Conservation (phyloP, 1,140 invertebrate species). For the Bicyclus anynana region DNA sequence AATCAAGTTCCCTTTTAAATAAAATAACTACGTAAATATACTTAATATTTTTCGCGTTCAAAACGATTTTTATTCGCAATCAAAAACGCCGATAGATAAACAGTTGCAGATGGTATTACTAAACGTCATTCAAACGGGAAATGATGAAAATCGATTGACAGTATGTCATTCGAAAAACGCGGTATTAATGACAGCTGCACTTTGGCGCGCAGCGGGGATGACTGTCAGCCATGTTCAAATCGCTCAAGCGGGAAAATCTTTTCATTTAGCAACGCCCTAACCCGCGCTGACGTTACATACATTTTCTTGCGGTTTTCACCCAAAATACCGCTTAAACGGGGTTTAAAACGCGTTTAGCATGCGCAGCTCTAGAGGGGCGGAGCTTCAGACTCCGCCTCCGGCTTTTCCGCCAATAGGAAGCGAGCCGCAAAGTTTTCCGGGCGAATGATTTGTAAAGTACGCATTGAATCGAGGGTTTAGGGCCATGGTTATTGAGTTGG, state of each 20-base stretch:
- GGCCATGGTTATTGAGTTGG: conserved; percentile 70
- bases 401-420: conserved; percentile 39
- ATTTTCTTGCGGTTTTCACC: conserved; percentile 75
- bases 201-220: conserved; percentile 59
- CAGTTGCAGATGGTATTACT: neutral
- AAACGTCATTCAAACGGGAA: neutral
- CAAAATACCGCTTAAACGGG: conserved; percentile 76
- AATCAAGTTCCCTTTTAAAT: too few relatives aligned
- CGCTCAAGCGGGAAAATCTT: conserved; percentile 70
- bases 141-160: conserved; percentile 15
- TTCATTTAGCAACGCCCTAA: conserved; percentile 72
- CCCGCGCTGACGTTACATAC: conserved; percentile 68
- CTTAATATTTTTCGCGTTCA: too few relatives aligned
- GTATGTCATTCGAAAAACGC: conserved; percentile 26
- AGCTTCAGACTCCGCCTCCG: conserved; percentile 46
- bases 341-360: conserved; percentile 72
- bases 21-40: too few relatives aligned
- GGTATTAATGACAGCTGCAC: conserved; percentile 44
- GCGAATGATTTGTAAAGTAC: conserved; percentile 61
- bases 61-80: too few relatives aligned
- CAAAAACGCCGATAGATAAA: neutral
- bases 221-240: conserved; percentile 71
- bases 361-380: conserved; percentile 53
- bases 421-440: conserved; percentile 48
- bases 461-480: conserved; percentile 61